Conservation (phyloP, 2,797 vertebrate species). For the Limosa lapponica region DNA sequence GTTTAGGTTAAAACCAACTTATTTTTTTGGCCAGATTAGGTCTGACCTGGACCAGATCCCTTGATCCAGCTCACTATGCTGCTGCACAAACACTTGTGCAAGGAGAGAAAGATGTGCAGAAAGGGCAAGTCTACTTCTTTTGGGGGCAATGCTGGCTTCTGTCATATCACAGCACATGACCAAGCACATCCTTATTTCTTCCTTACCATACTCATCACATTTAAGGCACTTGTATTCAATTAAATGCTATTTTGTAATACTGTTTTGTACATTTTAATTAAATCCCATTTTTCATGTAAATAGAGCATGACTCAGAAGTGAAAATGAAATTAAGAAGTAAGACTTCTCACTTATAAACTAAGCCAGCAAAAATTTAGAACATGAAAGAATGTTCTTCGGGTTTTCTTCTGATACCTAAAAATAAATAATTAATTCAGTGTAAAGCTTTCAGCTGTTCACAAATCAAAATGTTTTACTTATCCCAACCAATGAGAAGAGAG, state of each 20-base stretch:
- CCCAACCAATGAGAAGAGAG: neutral
- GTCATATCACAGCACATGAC: neutral
- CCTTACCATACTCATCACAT: neutral
- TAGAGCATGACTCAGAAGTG: neutral
- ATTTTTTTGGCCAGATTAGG: neutral
- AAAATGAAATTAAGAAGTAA: neutral
- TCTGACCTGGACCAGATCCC: neutral
- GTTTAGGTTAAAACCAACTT: neutral
- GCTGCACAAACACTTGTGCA: neutral
- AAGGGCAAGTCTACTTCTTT: neutral
- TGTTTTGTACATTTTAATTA: conserved; percentile 9
- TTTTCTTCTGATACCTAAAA: neutral
- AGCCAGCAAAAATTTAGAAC: neutral
- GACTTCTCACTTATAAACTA: neutral
- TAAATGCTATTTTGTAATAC: conserved; percentile 4
- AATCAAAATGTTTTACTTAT: neutral
- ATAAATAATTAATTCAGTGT: neutral
- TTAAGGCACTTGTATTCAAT: neutral
- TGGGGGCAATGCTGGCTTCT: neutral
- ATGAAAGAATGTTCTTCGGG: neutral
- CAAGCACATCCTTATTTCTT: neutral
- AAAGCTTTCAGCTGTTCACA: neutral
- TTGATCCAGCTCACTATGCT: neutral
- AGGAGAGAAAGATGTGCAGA: neutral
- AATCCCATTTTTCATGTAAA: neutral